Conservation (phyloP, 2,797 vertebrate genomes). For the Coracias cyanogaster region DNA sequence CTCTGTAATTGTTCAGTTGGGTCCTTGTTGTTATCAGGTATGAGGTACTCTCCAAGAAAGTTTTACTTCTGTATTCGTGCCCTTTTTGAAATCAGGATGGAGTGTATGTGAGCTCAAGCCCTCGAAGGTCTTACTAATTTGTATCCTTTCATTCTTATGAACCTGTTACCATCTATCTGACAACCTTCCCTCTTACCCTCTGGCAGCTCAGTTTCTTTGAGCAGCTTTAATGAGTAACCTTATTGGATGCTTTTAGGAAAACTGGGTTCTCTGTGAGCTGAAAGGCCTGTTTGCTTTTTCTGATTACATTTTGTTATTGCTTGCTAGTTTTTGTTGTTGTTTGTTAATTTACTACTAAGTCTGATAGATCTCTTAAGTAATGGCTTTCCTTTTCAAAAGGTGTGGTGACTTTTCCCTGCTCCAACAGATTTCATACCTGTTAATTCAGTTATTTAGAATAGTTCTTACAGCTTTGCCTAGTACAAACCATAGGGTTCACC, state of each 20-base stretch:
- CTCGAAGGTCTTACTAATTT: not conserved
- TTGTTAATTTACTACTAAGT: not conserved
- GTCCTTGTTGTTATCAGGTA: not conserved
- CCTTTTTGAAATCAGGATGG: not conserved
- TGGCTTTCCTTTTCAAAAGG: not conserved
- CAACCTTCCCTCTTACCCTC: not conserved
- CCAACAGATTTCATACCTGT: not conserved
- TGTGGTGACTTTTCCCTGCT: not conserved
- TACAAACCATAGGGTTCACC: not conserved
- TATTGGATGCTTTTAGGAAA: not conserved
- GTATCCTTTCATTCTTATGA: not conserved
- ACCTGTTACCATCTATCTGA: not conserved
- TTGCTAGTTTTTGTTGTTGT: not conserved
- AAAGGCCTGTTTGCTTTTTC: not conserved
- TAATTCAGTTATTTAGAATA: not conserved
- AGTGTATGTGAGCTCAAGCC: not conserved
- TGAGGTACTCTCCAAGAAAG: not conserved
- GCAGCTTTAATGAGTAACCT: not conserved
- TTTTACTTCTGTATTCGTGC: not conserved
- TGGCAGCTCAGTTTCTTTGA: not conserved
- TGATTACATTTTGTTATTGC: not conserved
- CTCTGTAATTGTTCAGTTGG: not conserved
- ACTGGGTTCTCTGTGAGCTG: not conserved
- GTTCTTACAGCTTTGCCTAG: not conserved
- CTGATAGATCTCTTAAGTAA: not conserved